Evolutionary conservation across 2,113 vertebrate genomes (phyloP).

Genomic region (Hiodon tergisus): DNA sequence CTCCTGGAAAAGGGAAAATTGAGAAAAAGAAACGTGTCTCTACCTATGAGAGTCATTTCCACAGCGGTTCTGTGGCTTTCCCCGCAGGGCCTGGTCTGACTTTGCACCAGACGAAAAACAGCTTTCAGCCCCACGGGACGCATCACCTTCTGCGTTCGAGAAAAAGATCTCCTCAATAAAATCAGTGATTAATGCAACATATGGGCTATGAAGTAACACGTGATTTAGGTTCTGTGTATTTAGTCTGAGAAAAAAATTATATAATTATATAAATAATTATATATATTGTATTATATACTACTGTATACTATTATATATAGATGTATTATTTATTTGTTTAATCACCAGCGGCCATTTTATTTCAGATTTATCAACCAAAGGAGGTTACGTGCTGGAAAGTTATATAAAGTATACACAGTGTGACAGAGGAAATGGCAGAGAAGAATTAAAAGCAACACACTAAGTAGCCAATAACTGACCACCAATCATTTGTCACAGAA

Average conservation of each 20-base stretch:
- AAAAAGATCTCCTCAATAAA: slow-evolving; percentile 21
- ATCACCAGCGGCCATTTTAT: no score
- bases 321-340: no score
- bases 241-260: no score
- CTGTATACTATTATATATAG: no score
- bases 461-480: no score
- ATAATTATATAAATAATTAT: no score
- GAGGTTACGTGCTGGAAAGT: slow-evolving; percentile 31
- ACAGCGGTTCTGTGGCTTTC: slow-evolving; percentile 22
- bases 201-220: slow-evolving; percentile 16
- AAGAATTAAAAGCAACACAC: no score
- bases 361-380: no score
- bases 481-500: no score
- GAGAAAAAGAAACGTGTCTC: not conserved
- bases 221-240: not conserved
- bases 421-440: no score
- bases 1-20: slow-evolving; percentile 22
- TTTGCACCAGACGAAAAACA: slow-evolving; percentile 39
- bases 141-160: not conserved
- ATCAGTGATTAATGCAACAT: slow-evolving; percentile 29
- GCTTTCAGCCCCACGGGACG: slow-evolving; percentile 28
- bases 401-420: slow-evolving; percentile 31
- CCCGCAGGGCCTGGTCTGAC: slow-evolving; percentile 18
- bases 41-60: slow-evolving; percentile 27
- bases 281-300: no score